Evolutionary conservation across 2,888 invertebrate genomes (phyloP).

Genomic region (Drosophila infuscata): DNA sequence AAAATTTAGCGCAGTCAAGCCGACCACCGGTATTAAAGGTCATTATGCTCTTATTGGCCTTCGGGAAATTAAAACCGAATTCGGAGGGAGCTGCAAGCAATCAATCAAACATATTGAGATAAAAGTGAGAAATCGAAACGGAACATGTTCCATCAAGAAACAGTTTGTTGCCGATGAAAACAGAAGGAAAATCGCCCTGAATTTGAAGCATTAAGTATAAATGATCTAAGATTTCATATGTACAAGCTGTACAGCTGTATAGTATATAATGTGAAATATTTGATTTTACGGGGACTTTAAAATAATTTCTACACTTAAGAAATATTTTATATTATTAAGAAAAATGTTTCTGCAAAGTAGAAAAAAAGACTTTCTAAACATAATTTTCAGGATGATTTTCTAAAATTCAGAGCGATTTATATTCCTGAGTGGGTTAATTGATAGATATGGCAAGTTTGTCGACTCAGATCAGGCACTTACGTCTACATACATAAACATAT

Average conservation of each 20-base stretch:
- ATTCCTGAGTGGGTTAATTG: background rate
- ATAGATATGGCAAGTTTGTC: background rate
- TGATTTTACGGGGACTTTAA: background rate
- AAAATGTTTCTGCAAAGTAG: background rate
- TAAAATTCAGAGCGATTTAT: rapidly evolving
- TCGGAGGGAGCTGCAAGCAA: rapidly evolving
- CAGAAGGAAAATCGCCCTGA: background rate
- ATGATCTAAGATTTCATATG: background rate
- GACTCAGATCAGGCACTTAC: background rate
- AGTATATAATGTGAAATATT: background rate
- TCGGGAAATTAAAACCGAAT: no score
- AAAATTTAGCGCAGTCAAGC: background rate
- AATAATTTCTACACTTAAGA: background rate
- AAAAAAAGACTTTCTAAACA: background rate
- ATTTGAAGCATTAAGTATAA: no score
- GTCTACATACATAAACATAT: no score
- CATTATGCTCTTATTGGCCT: no score
- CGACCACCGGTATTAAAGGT: no score
- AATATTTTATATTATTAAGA: background rate
- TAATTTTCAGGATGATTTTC: background rate
- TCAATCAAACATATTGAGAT: background rate
- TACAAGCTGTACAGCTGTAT: background rate
- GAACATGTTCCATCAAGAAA: background rate
- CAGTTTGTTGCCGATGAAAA: background rate
- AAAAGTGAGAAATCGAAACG: background rate